These are phyloP conservation scores for Aurelia sp. DNA, from an alignment of 30 jellyfish, hydroid and myxozoan genomes.

Conservation along the genomic window DNA sequence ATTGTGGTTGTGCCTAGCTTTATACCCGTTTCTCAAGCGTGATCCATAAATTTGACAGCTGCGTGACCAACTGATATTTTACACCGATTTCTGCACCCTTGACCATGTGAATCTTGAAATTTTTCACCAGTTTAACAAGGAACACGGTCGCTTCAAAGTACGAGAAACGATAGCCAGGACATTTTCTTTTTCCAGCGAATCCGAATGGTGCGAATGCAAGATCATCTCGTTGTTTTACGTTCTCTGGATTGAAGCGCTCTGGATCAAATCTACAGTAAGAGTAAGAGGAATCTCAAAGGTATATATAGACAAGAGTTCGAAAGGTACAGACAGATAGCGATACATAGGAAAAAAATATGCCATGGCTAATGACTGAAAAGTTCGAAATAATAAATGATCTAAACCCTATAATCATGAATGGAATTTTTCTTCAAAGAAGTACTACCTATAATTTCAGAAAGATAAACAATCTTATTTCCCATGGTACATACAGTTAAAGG, in stretches of 20 bases:
- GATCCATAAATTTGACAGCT: constrained; percentile 79
- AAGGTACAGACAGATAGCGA: too few relatives aligned
- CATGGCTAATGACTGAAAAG: too few relatives aligned
- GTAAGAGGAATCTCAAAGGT: too few relatives aligned
- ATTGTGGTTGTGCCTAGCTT: too few relatives aligned
- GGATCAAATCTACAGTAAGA: constrained; percentile 84
- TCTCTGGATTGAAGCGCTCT: constrained; percentile 82
- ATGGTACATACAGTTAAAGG: too few relatives aligned
- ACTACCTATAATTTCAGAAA: too few relatives aligned
- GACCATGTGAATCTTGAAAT: constrained; percentile 71
- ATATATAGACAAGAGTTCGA: too few relatives aligned
- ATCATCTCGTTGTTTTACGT: constrained; percentile 52
- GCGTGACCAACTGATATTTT: constrained; percentile 67
- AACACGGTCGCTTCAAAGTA: constrained; percentile 70
- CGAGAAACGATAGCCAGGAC: constrained; percentile 93
- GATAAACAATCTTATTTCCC: too few relatives aligned
- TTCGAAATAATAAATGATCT: too few relatives aligned
- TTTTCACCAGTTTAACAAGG: constrained; percentile 61
- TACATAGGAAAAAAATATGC: too few relatives aligned
- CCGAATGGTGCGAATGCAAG: constrained; percentile 93
- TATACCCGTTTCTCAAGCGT: constrained; percentile 51
- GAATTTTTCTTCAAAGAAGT: too few relatives aligned
- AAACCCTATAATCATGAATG: too few relatives aligned
- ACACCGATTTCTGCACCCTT: constrained; percentile 51
- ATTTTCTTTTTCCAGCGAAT: constrained; percentile 93